phyloP scores from a whole-genome alignment of 2,113 vertebrate genomes.

The Bos indicus region DNA sequence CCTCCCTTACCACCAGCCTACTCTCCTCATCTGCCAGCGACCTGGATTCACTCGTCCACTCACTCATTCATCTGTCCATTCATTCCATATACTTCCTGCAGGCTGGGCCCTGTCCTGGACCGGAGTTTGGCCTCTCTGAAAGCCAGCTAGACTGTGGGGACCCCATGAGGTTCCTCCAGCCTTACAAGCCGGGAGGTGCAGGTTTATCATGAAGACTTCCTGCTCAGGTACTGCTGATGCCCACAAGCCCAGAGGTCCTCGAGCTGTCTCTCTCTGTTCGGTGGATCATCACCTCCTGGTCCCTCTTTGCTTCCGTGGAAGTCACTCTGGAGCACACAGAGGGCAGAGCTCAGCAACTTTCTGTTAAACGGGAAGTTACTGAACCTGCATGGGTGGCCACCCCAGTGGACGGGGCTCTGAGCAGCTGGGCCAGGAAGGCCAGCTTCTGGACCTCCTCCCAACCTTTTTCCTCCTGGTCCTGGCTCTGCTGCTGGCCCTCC shows the following conservation, averaged over 20 bases:
- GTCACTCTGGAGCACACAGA: background rate
- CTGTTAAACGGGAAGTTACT: background rate
- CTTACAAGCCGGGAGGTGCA: background rate
- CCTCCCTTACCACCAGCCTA: background rate
- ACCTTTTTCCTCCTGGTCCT: background rate
- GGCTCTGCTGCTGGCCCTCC: background rate
- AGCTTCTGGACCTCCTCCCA: background rate
- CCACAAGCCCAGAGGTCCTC: no score
- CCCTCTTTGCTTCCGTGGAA: background rate
- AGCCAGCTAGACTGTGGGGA: background rate
- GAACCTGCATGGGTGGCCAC: background rate
- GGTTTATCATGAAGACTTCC: background rate
- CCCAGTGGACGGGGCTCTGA: background rate
- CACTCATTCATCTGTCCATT: background rate
- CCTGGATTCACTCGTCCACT: background rate
- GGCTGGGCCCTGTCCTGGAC: no score
- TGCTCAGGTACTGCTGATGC: background rate
- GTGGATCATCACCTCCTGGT: no score
- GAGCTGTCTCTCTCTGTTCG: background rate
- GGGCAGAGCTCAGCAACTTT: background rate
- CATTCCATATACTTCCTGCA: background rate
- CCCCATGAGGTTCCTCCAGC: background rate
- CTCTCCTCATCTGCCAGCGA: background rate
- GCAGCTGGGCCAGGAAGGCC: background rate
- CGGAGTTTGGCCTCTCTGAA: background rate